phyloP scores from a whole-genome alignment of 2,797 vertebrate species.

The Ptychadena robeensis region DNA sequence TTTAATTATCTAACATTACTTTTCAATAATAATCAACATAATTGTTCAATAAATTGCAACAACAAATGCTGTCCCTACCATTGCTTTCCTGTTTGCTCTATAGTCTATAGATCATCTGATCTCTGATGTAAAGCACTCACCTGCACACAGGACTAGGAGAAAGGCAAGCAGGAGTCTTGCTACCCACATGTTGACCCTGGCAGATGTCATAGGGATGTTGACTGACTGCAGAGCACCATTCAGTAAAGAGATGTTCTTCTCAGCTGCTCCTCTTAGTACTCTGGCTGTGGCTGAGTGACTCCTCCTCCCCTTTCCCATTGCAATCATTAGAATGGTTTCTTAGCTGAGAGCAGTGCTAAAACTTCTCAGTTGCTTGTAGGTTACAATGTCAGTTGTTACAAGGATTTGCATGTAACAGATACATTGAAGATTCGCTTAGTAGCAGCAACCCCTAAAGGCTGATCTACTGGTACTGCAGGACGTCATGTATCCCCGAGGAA shows the following conservation, averaged over 20 bases:
- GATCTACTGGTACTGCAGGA: constrained; percentile 39
- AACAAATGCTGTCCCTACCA: not conserved
- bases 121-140: constrained; percentile 66
- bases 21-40: not conserved
- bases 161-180: constrained; percentile 77
- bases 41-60: not conserved
- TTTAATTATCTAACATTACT: too few species aligned
- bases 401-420: constrained; percentile 51
- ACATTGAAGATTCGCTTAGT: constrained; percentile 50
- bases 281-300: constrained; percentile 63
- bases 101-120: not conserved
- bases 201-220: constrained; percentile 64
- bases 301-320: constrained; percentile 38
- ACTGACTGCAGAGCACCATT: constrained; percentile 50
- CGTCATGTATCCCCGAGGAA: constrained; percentile 26
- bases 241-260: constrained; percentile 53
- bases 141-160: constrained; percentile 74
- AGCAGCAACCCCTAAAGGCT: constrained; percentile 61
- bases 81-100: not conserved
- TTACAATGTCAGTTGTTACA: constrained; percentile 57
- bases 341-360: constrained; percentile 38
- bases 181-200: constrained; percentile 83
- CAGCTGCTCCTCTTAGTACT: constrained; percentile 78
- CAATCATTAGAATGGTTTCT: constrained; percentile 49
- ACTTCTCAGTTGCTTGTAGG: constrained; percentile 58